These are phyloP conservation scores for Aselliscus stoliczkanus DNA, from an alignment of 2,797 vertebrate genomes.

Conservation along the genomic window DNA sequence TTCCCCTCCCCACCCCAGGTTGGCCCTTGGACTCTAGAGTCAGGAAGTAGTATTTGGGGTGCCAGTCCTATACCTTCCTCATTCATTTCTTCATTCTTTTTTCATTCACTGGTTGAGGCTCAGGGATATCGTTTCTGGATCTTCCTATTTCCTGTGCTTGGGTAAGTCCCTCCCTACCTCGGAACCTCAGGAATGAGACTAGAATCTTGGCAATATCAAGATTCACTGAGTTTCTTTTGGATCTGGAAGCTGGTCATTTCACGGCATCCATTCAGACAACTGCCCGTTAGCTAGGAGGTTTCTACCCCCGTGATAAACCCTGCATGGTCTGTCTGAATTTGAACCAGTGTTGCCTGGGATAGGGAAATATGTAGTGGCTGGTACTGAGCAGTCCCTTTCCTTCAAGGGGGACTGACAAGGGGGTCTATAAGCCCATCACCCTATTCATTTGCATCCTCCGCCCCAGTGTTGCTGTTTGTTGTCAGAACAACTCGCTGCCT, in stretches of 20 bases:
- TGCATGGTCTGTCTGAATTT: not conserved
- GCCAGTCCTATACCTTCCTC: not conserved
- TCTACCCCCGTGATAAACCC: not conserved
- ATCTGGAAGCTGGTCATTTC: not conserved
- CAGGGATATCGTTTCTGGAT: not conserved
- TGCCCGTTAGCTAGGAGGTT: not conserved
- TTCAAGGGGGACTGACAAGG: not conserved
- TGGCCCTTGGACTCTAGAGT: not conserved
- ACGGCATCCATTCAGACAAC: not conserved
- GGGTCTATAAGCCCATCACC: not conserved
- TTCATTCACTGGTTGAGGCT: not conserved
- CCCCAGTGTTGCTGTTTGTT: no score
- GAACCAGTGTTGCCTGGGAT: not conserved
- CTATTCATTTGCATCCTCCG: not conserved
- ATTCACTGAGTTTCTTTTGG: not conserved
- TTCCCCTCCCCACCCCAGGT: not conserved
- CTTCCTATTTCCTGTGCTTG: not conserved
- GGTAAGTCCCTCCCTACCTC: not conserved
- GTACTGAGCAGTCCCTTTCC: not conserved
- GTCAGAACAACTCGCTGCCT: not conserved
- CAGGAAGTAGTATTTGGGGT: not conserved
- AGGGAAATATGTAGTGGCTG: not conserved
- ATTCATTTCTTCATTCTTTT: not conserved
- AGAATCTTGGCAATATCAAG: not conserved
- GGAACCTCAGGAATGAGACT: not conserved